Percentiles rank a stretch among this genome's conserved stretches.
Evolutionary conservation across 2,888 invertebrate genomes (phyloP).

Genomic region (Ditula angustiorana): DNA sequence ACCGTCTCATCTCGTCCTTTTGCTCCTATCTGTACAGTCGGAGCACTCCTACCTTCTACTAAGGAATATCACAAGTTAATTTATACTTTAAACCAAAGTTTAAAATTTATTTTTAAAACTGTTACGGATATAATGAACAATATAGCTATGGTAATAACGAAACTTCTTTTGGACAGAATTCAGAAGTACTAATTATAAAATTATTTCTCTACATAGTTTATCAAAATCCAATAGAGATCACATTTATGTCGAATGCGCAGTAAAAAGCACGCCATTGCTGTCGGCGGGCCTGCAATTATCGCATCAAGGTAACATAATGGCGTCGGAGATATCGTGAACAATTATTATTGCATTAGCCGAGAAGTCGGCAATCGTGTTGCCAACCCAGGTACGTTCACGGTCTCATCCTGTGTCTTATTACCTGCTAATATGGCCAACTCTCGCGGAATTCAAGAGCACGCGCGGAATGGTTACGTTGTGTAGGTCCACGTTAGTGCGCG

Average conservation of each 20-base stretch:
- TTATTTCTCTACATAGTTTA: conserved; percentile 14
- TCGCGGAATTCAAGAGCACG: not conserved
- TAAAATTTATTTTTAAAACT: not conserved
- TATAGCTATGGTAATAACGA: not conserved
- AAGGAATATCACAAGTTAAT: conserved; percentile 48
- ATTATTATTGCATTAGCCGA: conserved; percentile 60
- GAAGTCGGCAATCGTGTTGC: conserved; percentile 36
- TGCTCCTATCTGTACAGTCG: conserved; percentile 52
- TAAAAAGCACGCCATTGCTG: conserved; percentile 49
- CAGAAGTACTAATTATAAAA: not conserved
- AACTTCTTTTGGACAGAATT: not conserved
- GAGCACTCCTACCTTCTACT: conserved; percentile 17
- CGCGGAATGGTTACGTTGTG: not conserved
- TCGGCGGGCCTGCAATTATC: conserved; percentile 63
- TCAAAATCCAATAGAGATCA: conserved; percentile 34
- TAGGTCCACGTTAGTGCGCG: conserved; percentile 6
- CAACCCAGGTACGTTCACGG: not conserved
- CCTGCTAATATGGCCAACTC: conserved; percentile 17
- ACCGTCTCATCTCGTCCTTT: conserved; percentile 68
- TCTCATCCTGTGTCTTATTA: conserved; percentile 22
- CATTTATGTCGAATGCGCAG: conserved; percentile 43
- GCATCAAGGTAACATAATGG: conserved; percentile 60
- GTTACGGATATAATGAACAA: not conserved
- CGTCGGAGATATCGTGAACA: conserved; percentile 56
- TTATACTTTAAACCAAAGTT: conserved; percentile 46